Conservation (phyloP, 2,113 vertebrate species). For the Kryptolebias marmoratus region DNA sequence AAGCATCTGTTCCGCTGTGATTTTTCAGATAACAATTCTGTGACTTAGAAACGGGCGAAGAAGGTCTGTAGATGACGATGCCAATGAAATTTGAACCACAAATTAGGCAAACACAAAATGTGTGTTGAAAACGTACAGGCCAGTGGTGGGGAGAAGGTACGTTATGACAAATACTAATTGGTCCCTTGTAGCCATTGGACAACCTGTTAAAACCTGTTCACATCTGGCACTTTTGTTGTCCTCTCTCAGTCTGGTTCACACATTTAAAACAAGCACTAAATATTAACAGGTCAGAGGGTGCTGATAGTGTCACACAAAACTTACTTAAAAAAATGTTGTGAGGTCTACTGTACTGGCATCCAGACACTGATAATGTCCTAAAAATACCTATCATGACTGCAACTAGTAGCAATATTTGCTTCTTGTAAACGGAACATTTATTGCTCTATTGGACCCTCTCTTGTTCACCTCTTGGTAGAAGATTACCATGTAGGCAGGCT, state of each 20-base stretch:
- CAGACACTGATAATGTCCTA: neutral
- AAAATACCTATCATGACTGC: neutral
- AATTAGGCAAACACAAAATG: conserved; percentile 58
- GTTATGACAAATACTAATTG: conserved; percentile 70
- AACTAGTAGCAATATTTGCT: neutral
- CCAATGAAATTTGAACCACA: conserved; percentile 76
- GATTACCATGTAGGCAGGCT: neutral
- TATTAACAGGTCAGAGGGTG: conserved; percentile 29
- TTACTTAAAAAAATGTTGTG: neutral
- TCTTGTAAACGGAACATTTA: neutral
- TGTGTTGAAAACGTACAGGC: conserved; percentile 61
- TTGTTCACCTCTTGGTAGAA: neutral
- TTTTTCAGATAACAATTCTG: conserved; percentile 67
- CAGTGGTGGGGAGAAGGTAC: conserved; percentile 39
- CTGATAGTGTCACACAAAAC: neutral
- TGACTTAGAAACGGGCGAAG: conserved; percentile 52
- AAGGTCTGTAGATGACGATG: conserved; percentile 55
- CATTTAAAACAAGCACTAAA: conserved; percentile 50
- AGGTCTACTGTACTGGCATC: neutral
- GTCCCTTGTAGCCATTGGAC: conserved; percentile 59
- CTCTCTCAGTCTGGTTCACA: conserved; percentile 30
- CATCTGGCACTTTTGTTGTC: conserved; percentile 60
- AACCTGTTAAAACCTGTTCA: conserved; percentile 63
- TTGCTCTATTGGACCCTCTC: neutral
- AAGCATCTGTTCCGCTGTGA: conserved; percentile 76